A percentile compares a stretch with the other conserved stretches of the same genome.
Evolutionary conservation across 2,797 vertebrate genomes (phyloP).

Genomic region (Alca torda): DNA sequence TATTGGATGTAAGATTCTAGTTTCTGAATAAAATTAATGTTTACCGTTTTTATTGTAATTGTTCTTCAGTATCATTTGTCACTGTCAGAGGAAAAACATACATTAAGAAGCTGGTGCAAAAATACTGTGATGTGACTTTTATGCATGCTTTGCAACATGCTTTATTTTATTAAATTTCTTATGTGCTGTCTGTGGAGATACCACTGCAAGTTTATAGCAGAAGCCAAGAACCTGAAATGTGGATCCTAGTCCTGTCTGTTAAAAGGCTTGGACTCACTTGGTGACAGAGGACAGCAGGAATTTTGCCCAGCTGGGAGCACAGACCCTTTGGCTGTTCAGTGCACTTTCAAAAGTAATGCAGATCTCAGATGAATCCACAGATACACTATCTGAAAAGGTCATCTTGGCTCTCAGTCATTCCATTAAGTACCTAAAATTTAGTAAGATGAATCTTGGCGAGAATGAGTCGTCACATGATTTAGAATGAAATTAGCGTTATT

Average conservation of each 20-base stretch:
- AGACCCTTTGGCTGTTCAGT: not conserved
- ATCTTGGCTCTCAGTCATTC: not conserved
- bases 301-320: not conserved
- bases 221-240: not conserved
- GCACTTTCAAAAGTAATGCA: not conserved
- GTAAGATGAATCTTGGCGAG: not conserved
- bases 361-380: not conserved
- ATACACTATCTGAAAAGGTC: not conserved
- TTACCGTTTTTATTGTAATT: not conserved
- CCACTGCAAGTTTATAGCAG: not conserved
- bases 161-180: not conserved
- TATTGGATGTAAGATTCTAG: not conserved
- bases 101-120: not conserved
- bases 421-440: not conserved
- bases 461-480: not conserved
- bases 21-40: not conserved
- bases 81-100: not conserved
- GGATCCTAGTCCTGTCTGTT: not conserved
- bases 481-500: not conserved
- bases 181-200: not conserved
- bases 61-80: not conserved
- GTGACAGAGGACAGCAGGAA: not conserved
- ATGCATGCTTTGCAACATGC: not conserved
- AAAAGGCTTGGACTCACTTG: not conserved
- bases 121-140: not conserved